These are phyloP conservation scores for Watsonalla cultraria DNA, from an alignment of 2,888 invertebrate genomes.

Conservation along the genomic window DNA sequence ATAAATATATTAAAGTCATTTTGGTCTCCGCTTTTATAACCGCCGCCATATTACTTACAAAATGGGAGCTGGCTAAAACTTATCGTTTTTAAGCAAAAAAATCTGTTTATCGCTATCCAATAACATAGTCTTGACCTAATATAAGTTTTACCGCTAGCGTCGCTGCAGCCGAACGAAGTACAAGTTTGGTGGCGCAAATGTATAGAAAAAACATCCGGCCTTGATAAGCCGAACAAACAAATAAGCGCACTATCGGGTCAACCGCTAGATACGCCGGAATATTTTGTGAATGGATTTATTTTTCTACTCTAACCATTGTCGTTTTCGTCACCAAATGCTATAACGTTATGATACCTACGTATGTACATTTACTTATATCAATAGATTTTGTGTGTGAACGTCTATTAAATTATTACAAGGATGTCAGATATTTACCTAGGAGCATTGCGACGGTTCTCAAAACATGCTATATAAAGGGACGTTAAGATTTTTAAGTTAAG, in stretches of 20 bases:
- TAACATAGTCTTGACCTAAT: conserved; percentile 66
- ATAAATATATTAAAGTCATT: not conserved
- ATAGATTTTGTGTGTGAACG: too few species aligned
- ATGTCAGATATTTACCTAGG: too few species aligned
- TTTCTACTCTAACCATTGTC: conserved; percentile 44
- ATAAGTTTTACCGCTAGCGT: conserved; percentile 62
- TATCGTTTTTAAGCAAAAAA: conserved; percentile 48
- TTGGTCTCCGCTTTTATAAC: conserved; percentile 29
- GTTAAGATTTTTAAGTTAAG: too few species aligned
- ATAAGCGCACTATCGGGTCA: conserved; percentile 74
- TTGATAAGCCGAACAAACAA: conserved; percentile 77
- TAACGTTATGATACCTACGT: not conserved
- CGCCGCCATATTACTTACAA: conserved; percentile 24
- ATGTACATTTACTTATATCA: not conserved
- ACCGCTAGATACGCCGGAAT: conserved; percentile 67
- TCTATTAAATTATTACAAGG: too few species aligned
- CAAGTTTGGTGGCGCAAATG: conserved; percentile 70
- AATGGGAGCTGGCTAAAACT: conserved; percentile 27
- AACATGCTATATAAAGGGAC: too few species aligned
- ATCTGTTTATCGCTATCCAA: conserved; percentile 54
- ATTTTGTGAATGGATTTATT: conserved; percentile 60
- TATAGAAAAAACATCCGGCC: conserved; percentile 78
- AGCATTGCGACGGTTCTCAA: too few species aligned
- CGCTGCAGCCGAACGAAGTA: conserved; percentile 62
- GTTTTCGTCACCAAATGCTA: conserved; percentile 11